phyloP scores from a whole-genome alignment of 2,797 vertebrate genomes.

The Cossypha polioptera region DNA sequence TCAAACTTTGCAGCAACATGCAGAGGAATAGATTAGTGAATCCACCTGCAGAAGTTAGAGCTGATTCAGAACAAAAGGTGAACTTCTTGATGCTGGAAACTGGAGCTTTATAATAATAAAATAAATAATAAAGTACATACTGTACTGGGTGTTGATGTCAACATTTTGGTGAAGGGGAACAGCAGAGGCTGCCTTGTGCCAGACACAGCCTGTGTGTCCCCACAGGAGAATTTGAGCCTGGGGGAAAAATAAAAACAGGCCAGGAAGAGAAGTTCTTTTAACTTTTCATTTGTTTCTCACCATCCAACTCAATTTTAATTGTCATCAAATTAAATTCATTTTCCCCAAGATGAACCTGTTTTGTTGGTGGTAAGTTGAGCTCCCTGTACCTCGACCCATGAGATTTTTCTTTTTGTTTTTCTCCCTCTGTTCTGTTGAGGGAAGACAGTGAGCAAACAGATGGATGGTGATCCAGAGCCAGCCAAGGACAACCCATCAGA shows the following conservation, averaged over 20 bases:
- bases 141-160: background rate
- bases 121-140: background rate
- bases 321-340: background rate
- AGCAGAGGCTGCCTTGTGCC: background rate
- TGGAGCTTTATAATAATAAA: background rate
- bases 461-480: background rate
- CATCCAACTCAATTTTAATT: background rate
- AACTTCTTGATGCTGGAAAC: background rate
- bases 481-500: background rate
- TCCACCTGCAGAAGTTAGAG: background rate
- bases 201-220: background rate
- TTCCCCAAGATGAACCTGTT: background rate
- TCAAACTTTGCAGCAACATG: background rate
- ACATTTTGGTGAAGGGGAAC: background rate
- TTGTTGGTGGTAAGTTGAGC: background rate
- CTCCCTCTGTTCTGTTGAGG: background rate
- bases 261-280: background rate
- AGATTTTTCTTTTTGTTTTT: background rate
- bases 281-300: background rate
- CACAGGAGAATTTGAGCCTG: background rate
- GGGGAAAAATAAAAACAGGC: accelerated
- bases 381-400: accelerated
- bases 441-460: background rate
- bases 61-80: background rate
- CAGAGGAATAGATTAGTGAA: background rate